phyloP scores from a whole-genome alignment of 2,797 vertebrate genomes.

The Poeciliopsis presidionis region DNA sequence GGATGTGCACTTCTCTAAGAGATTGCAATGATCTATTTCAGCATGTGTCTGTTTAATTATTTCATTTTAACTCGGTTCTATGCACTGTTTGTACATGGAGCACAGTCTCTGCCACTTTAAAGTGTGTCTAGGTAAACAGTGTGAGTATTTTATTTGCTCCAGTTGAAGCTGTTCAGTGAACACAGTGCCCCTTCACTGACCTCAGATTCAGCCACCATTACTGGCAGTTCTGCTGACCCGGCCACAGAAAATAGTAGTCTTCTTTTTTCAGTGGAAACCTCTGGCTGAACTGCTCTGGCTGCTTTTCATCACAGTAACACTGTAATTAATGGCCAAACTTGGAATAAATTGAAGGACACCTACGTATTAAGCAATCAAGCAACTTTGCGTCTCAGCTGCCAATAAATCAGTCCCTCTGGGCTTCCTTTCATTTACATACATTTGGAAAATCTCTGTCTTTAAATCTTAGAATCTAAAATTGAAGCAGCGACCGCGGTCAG shows the following conservation, averaged over 20 bases:
- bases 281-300: constrained; percentile 24
- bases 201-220: constrained; percentile 14
- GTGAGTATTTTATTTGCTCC: constrained; percentile 7
- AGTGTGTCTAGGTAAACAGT: not conserved
- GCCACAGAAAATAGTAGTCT: constrained; percentile 5
- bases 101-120: not conserved
- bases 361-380: not conserved
- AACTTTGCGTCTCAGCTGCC: constrained; percentile 3
- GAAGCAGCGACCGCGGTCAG: not conserved
- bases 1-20: not conserved
- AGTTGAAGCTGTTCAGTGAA: constrained; percentile 7
- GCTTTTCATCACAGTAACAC: not conserved
- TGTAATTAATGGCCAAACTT: constrained; percentile 33
- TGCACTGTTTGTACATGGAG: not conserved
- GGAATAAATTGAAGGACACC: constrained; percentile 17
- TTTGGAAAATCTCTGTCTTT: constrained; percentile 12
- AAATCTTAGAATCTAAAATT: constrained; percentile 23
- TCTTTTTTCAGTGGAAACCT: constrained; percentile 1
- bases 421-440: constrained; percentile 7
- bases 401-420: constrained; percentile 20
- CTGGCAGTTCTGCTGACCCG: constrained; percentile 21
- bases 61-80: not conserved
- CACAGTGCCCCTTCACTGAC: constrained; percentile 2
- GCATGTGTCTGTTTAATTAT: not conserved
- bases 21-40: not conserved